Evolutionary conservation across 2,113 vertebrate genomes (phyloP).

Genomic region (Mus spicilegus): DNA sequence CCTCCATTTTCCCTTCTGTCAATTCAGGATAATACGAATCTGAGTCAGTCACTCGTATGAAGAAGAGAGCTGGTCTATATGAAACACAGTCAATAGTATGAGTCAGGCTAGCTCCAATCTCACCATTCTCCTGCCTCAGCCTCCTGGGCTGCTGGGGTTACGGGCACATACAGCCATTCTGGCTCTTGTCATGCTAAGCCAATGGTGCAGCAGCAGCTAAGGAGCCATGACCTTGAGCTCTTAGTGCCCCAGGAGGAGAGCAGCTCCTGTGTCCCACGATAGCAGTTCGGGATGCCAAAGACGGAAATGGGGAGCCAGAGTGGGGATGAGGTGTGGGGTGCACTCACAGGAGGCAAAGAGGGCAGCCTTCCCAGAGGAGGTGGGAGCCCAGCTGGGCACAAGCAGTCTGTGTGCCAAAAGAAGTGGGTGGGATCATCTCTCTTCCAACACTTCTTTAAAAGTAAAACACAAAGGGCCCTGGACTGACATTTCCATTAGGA

Average conservation of each 20-base stretch:
- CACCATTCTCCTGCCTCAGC: background rate
- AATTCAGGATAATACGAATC: rapidly evolving
- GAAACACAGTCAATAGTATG: background rate
- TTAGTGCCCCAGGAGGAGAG: background rate
- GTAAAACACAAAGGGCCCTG: background rate
- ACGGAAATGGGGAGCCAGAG: rapidly evolving
- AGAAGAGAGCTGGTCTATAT: rapidly evolving
- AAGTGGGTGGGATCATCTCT: background rate
- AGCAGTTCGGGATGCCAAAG: background rate
- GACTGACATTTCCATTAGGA: background rate
- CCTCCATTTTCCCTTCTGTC: background rate
- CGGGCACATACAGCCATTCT: background rate
- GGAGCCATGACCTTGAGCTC: background rate
- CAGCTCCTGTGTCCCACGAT: rapidly evolving
- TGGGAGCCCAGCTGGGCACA: background rate
- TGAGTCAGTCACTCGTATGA: rapidly evolving
- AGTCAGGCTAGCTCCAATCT: background rate
- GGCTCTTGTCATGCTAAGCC: background rate
- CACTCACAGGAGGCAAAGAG: background rate
- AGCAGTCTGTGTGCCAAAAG: background rate
- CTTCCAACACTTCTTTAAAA: background rate
- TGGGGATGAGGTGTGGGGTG: background rate
- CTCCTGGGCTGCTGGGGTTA: background rate
- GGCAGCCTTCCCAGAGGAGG: constrained; percentile 36
- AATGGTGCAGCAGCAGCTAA: rapidly evolving